These are phyloP conservation scores for Cyclopterus lumpus DNA, from an alignment of 2,797 vertebrate species.

Conservation along the genomic window DNA sequence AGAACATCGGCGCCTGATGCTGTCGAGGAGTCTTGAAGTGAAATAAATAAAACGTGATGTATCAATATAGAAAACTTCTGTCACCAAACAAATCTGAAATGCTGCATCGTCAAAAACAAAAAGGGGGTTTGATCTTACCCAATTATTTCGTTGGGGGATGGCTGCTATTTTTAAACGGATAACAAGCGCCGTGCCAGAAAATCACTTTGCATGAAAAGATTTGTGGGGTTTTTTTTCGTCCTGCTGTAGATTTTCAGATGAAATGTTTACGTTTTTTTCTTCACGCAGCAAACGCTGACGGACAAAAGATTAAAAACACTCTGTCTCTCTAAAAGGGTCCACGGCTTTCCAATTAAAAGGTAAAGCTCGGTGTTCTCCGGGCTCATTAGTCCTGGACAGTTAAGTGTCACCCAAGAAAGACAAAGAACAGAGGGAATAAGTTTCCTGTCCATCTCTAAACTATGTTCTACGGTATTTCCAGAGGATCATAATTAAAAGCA, in stretches of 20 bases:
- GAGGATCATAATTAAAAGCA: slow-evolving; percentile 39
- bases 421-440: neutral
- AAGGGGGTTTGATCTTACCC: slow-evolving; percentile 20
- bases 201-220: slow-evolving; percentile 9
- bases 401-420: slow-evolving; percentile 19
- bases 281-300: slow-evolving; percentile 29
- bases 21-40: neutral
- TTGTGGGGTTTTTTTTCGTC: slow-evolving; percentile 30
- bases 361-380: slow-evolving; percentile 26
- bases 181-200: slow-evolving; percentile 7
- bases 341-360: slow-evolving; percentile 47
- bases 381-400: slow-evolving; percentile 46
- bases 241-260: slow-evolving; percentile 15
- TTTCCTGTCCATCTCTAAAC: slow-evolving; percentile 22
- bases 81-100: slow-evolving; percentile 6
- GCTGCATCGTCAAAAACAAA: slow-evolving; percentile 13
- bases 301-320: slow-evolving; percentile 18
- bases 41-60: neutral
- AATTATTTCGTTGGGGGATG: slow-evolving; percentile 27
- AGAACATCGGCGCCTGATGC: neutral
- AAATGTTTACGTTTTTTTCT: slow-evolving; percentile 20
- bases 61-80: neutral
- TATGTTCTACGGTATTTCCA: slow-evolving; percentile 19
- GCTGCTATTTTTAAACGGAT: slow-evolving; percentile 36
- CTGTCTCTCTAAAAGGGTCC: neutral